Percentiles rank a stretch among this genome's conserved stretches.
phyloP scores from a whole-genome alignment of 1,140 invertebrate genomes.

The Gonioctena quinquepunctata region DNA sequence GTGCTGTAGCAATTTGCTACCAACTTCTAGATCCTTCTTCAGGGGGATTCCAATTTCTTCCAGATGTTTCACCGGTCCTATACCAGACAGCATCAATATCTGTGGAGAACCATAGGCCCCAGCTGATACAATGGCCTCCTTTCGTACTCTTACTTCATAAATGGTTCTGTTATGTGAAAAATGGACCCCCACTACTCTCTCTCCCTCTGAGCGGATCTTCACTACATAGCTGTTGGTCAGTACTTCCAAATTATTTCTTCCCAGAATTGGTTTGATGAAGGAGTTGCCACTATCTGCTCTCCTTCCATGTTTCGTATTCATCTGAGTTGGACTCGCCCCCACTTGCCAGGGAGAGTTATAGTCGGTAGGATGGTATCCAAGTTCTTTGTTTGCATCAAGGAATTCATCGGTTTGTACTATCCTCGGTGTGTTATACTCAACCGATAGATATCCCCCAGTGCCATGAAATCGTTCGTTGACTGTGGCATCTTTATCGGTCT shows the following conservation, averaged over 20 bases:
- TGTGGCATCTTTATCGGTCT: slow-evolving; percentile 53
- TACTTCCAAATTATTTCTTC: slow-evolving; percentile 71
- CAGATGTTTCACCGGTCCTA: slow-evolving; percentile 68
- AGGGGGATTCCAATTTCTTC: slow-evolving; percentile 62
- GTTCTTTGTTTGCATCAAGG: slow-evolving; percentile 40
- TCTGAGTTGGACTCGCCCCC: background rate
- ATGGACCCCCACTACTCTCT: slow-evolving; percentile 70
- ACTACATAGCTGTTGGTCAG: slow-evolving; percentile 71
- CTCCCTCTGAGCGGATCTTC: slow-evolving; percentile 74
- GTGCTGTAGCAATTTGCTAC: slow-evolving; percentile 76
- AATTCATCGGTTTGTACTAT: background rate
- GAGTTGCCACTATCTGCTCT: slow-evolving; percentile 73
- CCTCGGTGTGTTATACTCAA: slow-evolving; percentile 13
- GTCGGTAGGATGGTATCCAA: background rate
- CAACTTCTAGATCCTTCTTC: slow-evolving; percentile 70
- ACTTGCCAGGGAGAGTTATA: background rate
- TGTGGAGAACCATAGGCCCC: slow-evolving; percentile 74
- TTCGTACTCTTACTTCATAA: slow-evolving; percentile 58
- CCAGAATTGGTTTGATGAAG: slow-evolving; percentile 71
- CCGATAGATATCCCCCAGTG: slow-evolving; percentile 13
- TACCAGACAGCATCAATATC: slow-evolving; percentile 75
- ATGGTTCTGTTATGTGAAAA: slow-evolving; percentile 59
- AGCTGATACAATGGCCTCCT: slow-evolving; percentile 74
- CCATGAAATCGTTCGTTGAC: slow-evolving; percentile 17
- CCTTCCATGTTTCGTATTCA: slow-evolving; percentile 57